These are phyloP conservation scores for Scaptodrosophila lebanonensis DNA, from an alignment of 1,140 invertebrate genomes.

Conservation along the genomic window DNA sequence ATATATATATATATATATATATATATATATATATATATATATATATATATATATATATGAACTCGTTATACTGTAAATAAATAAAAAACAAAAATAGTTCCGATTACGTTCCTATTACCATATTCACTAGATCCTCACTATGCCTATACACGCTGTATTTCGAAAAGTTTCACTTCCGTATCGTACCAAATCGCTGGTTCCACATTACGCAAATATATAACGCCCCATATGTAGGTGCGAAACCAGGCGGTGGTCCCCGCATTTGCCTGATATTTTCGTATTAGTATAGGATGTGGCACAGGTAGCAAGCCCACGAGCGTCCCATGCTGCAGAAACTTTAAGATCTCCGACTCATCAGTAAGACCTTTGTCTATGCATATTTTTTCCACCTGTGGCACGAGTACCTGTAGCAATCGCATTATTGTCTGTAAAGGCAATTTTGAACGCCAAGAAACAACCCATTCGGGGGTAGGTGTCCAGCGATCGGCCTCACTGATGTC, in stretches of 20 bases:
- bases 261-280: slow-evolving; percentile 99
- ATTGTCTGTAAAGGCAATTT: slow-evolving; percentile 99
- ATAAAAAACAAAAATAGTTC: too few species aligned
- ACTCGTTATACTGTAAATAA: too few species aligned
- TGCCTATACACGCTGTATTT: slow-evolving; percentile 93
- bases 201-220: slow-evolving; percentile 98
- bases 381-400: slow-evolving; percentile 99
- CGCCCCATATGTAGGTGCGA: slow-evolving; percentile 99
- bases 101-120: too few species aligned
- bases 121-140: too few species aligned
- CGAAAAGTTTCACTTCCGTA: slow-evolving; percentile 98
- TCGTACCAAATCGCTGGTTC: slow-evolving; percentile 99
- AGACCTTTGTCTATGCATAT: slow-evolving; percentile 99
- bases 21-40: too few species aligned
- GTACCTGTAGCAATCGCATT: slow-evolving; percentile 97
- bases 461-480: slow-evolving; percentile 93
- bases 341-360: slow-evolving; percentile 99
- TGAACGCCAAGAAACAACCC: slow-evolving; percentile 97
- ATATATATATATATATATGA: too few species aligned
- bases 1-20: too few species aligned
- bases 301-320: slow-evolving; percentile 98
- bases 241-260: slow-evolving; percentile 99
- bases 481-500: slow-evolving; percentile 39
- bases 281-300: slow-evolving; percentile 99
- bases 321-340: slow-evolving; percentile 99